Base-by-base conservation (phyloP, 2,888 invertebrate species). In the Abscondita cerata region DNA sequence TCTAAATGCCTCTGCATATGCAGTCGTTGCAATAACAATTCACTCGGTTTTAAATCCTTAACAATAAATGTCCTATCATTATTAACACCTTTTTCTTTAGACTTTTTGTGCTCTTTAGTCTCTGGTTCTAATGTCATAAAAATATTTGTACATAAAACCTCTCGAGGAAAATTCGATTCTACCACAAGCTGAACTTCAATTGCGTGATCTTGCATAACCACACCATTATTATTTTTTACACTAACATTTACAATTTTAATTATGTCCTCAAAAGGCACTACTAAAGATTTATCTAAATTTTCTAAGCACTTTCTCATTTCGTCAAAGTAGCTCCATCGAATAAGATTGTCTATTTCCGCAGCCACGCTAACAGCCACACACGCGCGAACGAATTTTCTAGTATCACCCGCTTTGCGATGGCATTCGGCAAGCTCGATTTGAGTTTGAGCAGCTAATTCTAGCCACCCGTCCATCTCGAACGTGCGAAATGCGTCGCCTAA, bases 391-490 rank as follows among this genome's bases (percentile, higher is more conserved):
- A 81, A 89, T 85, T 89, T 89, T 69, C 89, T 87, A 52, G 83
- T 83, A 76, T 96, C 94, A 13, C 87, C 86, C 83, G 93, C 90
- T 74, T 89, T 87, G 68, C 89, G 87, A 73, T 94, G 93, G 68
- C 95, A 96, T 47, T 90, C 87, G 0, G 94, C 93, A 36, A 97
- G 81, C 72, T 95, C 92, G 0, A 95, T 81, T 66, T 93, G 86
- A 0, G 93, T 94, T 75, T 93, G 91, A 0, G 91, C 91, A 0
- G 91, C 92, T 34, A 97, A 82, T 55, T 89, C 86, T 58, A 84
- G 83, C 97, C 98, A 98, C 15, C 91, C 91, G 75, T 97, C 96
- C 56, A 91, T 89, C 73, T 90, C 89, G 71, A 94, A 93, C 2
- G 93, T 94, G 53, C 93, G 87, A 19, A 96, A 81, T 0, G 95